A percentile compares a stretch with the other conserved stretches of the same genome.
phyloP scores from a whole-genome alignment of 2,797 vertebrate species.

The Eutrigla gurnardus region DNA sequence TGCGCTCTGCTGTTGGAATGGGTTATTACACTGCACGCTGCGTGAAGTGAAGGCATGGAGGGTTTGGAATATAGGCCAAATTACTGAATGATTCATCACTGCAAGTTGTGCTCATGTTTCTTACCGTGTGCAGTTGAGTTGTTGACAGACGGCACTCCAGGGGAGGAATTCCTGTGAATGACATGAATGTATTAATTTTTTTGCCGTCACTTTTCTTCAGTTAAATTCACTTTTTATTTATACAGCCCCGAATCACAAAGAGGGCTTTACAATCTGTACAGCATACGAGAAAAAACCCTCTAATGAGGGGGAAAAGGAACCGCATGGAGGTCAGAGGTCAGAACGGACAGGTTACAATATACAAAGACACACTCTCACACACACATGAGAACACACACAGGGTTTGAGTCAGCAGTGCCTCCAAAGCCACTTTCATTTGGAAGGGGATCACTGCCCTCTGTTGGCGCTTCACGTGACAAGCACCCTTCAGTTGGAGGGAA shows the following conservation, averaged over 20 bases:
- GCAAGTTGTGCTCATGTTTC: slow-evolving; percentile 21
- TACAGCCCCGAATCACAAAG: too few relatives aligned
- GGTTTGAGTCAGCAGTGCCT: not conserved
- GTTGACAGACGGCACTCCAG: slow-evolving; percentile 41
- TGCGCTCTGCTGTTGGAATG: not conserved
- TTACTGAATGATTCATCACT: slow-evolving; percentile 9
- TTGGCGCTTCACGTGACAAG: slow-evolving; percentile 39
- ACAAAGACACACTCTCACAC: not conserved
- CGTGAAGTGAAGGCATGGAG: not conserved
- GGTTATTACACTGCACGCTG: not conserved
- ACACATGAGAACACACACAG: not conserved
- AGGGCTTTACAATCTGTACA: too few relatives aligned
- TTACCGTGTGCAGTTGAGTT: slow-evolving; percentile 58
- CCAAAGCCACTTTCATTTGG: not conserved
- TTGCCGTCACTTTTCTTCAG: not conserved
- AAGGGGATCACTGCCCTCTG: slow-evolving; percentile 66
- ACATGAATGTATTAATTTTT: slow-evolving; percentile 19
- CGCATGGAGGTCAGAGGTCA: too few relatives aligned
- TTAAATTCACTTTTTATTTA: too few relatives aligned
- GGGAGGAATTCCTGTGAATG: slow-evolving; percentile 55
- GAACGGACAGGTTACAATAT: too few relatives aligned
- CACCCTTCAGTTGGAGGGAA: not conserved
- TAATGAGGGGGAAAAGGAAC: too few relatives aligned
- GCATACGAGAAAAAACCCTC: too few relatives aligned
- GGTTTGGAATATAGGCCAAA: not conserved